Evolutionary conservation across 37 sponge, comb jelly and placozoan genomes (phyloP), one percentile per base, ranked within the genome.

Genomic region (Bolinopsis microptera): DNA sequence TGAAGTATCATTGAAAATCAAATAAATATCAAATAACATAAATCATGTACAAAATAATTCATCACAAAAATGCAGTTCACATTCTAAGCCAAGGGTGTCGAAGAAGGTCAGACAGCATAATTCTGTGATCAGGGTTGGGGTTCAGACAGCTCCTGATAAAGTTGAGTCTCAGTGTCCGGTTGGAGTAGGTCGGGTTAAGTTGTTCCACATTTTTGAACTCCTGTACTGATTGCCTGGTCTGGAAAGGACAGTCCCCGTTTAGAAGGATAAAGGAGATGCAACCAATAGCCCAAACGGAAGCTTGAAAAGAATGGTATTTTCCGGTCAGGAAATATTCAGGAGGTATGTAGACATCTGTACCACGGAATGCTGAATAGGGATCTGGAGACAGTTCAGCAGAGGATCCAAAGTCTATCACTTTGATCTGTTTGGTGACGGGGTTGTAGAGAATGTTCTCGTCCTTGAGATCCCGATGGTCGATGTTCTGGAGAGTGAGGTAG

Each of bases 391-490:
- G 90, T 3, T 28, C 30, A 21, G 90, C 32, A 21, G 61, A 13
- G 61, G 90, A 86, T 16, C 90, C 90, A 27, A 48, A 86, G 90
- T 86, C 90, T 24, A 86, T 86, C 36, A 86, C 38, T 40, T 86
- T 86, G 61, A 86, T 86, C 61, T 38, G 25, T 27, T 40, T 38
- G 61, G 90, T 86, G 90, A n/a, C 9, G 13, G 90, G 90, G 61
- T 86, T 86, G 90, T 39, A 86, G 90, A 86, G 90, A 86, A 48
- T 86, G 90, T 86, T 86, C 90, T 86, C 90, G 90, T 86, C 90
- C 26, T 86, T 86, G 61, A 86, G 41, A 40, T 86, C 90, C 26
- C 90, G 34, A 38, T 86, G 90, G 61, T 86, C 90, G 30, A 86
- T 48, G n/a, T 27, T 27, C 25, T 3, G n/a, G n/a, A 39, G 48